Evolutionary conservation across 2,113 vertebrate genomes (phyloP).

Genomic region (Cololabis saira): DNA sequence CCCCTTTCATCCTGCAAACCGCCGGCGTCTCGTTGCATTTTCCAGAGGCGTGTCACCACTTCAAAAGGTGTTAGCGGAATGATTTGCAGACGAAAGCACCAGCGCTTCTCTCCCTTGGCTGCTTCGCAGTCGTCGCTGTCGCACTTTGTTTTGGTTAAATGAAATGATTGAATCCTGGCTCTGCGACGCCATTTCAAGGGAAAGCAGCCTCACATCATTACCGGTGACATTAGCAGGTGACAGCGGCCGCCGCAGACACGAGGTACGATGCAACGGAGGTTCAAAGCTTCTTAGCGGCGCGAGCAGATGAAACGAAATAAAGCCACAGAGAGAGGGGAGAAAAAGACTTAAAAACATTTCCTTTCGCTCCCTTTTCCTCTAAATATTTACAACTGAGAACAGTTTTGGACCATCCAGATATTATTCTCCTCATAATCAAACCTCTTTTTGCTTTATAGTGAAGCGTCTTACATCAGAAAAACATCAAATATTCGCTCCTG

Average conservation of each 20-base stretch:
- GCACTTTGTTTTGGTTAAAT: slow-evolving; percentile 72
- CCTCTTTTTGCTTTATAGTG: background rate
- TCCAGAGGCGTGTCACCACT: slow-evolving; percentile 60
- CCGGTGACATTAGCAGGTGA: slow-evolving; percentile 73
- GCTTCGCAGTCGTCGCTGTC: slow-evolving; percentile 63
- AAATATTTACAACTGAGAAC: background rate
- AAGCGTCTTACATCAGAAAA: background rate
- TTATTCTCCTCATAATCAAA: slow-evolving; percentile 1
- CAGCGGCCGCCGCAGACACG: slow-evolving; percentile 45
- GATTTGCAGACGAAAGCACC: slow-evolving; percentile 63
- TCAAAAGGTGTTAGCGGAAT: slow-evolving; percentile 65
- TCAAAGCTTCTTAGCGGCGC: slow-evolving; percentile 59
- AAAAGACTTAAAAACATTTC: background rate
- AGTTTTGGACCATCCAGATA: background rate
- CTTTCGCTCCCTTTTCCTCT: no score
- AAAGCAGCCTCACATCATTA: slow-evolving; percentile 62
- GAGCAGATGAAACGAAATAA: slow-evolving; percentile 54
- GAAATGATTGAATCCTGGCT: slow-evolving; percentile 68
- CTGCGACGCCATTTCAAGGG: slow-evolving; percentile 47
- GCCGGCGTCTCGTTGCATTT: slow-evolving; percentile 44
- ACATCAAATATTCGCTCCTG: slow-evolving; percentile 19
- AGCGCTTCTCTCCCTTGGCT: slow-evolving; percentile 25
- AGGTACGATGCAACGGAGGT: slow-evolving; percentile 28
- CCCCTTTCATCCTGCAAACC: slow-evolving; percentile 62
- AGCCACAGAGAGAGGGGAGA: slow-evolving; percentile 5